Conservation (phyloP, 2,113 vertebrate genomes). For the Ceratotherium simum region DNA sequence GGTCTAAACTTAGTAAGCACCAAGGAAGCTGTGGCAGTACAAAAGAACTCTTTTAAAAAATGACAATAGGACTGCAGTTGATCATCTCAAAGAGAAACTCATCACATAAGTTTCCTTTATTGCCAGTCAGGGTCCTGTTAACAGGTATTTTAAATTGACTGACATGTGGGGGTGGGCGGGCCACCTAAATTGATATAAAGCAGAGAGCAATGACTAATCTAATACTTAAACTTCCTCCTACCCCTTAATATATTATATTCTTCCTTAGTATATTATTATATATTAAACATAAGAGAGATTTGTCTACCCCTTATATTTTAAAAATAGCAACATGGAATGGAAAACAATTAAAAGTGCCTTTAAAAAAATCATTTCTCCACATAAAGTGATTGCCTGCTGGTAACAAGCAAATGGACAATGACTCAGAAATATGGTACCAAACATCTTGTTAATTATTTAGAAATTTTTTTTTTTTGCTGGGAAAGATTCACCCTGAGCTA, state of each 20-base stretch:
- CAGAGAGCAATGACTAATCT: constrained; percentile 40
- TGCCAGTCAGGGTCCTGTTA: constrained; percentile 44
- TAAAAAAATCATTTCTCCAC: constrained; percentile 60
- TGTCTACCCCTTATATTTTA: constrained; percentile 54
- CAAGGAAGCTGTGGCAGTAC: constrained; percentile 41
- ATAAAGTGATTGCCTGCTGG: constrained; percentile 2
- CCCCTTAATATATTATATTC: not conserved
- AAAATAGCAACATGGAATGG: constrained; percentile 56
- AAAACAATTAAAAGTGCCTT: constrained; percentile 58
- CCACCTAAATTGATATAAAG: constrained; percentile 53
- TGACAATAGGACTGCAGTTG: constrained; percentile 35
- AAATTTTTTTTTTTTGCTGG: not conserved
- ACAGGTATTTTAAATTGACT: constrained; percentile 68
- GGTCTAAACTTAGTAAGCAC: constrained; percentile 60
- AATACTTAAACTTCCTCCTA: constrained; percentile 64
- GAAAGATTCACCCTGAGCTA: too few relatives aligned
- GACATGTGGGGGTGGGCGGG: not conserved
- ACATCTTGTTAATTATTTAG: not conserved
- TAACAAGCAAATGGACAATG: constrained; percentile 41
- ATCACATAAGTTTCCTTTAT: constrained; percentile 61
- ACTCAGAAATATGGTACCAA: not conserved
- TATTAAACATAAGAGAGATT: constrained; percentile 5
- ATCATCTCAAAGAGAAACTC: constrained; percentile 43
- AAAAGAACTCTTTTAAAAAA: constrained; percentile 4
- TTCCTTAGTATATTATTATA: not conserved